A percentile compares a stretch with the other conserved stretches of the same genome.
phyloP scores from a whole-genome alignment of 2,888 invertebrate species.

The Celastrina argiolus region DNA sequence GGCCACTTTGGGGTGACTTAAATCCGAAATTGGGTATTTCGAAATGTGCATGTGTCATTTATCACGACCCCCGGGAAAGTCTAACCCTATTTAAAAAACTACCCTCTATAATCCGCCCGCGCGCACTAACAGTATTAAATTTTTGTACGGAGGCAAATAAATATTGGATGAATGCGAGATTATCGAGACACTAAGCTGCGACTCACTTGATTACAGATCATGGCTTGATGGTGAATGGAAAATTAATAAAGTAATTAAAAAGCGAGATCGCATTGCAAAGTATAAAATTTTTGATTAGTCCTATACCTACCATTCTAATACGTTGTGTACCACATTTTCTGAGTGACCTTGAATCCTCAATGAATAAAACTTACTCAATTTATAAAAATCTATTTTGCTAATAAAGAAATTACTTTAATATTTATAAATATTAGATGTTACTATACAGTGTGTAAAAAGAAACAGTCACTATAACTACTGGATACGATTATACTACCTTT shows the following conservation, averaged over 20 bases:
- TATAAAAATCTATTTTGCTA: no score
- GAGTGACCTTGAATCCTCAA: no score
- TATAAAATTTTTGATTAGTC: no score
- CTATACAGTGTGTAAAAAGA: no score
- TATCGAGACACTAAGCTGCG: conserved; percentile 35
- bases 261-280: background rate
- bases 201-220: background rate
- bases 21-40: conserved; percentile 80
- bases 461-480: no score
- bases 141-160: conserved; percentile 69
- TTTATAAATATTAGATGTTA: no score
- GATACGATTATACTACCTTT: no score
- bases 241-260: background rate
- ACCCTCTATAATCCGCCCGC: conserved; percentile 67
- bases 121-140: conserved; percentile 74
- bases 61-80: conserved; percentile 67
- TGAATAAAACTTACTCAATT: no score
- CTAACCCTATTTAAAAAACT: conserved; percentile 77
- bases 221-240: background rate
- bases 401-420: no score
- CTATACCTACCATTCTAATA: no score
- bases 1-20: conserved; percentile 79
- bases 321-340: no score
- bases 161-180: conserved; percentile 63
- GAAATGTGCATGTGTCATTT: conserved; percentile 80